Evolutionary conservation across 2,888 invertebrate genomes (phyloP), one percentile per base, ranked within the genome.

Genomic region (Aelia acuminata): DNA sequence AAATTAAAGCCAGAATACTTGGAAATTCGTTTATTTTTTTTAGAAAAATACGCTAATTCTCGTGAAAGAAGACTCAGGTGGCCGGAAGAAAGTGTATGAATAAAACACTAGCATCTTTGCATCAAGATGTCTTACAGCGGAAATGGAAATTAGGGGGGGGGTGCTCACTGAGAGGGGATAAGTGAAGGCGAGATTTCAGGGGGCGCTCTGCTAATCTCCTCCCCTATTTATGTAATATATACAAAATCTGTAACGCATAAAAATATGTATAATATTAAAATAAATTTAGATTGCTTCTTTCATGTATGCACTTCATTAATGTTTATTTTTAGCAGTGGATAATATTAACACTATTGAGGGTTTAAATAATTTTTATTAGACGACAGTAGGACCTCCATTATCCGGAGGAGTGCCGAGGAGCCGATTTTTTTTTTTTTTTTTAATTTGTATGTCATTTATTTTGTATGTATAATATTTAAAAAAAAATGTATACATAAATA

Each of bases 21-120:
- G 53, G 7, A 53, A 5, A n/a, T 50, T 50, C 18, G 49, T 11
- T 50, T 10, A 15, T 15, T 48, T 15, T n/a, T n/a, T n/a, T n/a
- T 53, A 53, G 53, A 53, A 53, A 53, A 53, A 53, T n/a, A n/a
- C n/a, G 53, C 53, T 53, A 53, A 53, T 53, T 53, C 53, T n/a
- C 22, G n/a, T n/a, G n/a, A 10, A 53, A 53, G 53, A 53, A 53
- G 53, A 5, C n/a, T 53, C n/a, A 53, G 53, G 53, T 53, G 53
- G n/a, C 53, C 10, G n/a, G 53, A 20, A 53, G 20, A n/a, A 3
- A 53, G 53, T 53, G 7, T 22, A 53, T 53, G 53, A 53, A 53
- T 53, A 53, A 53, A 53, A 53, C 53, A 53, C 11, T 22, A 10
- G 7, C 53, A 10, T 10, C 43, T 43, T 53, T 53, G 53, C 53